Percentiles rank a stretch among this genome's conserved stretches.
Conservation (phyloP, 2,113 vertebrate species). For the Leptocoma aspasia region DNA sequence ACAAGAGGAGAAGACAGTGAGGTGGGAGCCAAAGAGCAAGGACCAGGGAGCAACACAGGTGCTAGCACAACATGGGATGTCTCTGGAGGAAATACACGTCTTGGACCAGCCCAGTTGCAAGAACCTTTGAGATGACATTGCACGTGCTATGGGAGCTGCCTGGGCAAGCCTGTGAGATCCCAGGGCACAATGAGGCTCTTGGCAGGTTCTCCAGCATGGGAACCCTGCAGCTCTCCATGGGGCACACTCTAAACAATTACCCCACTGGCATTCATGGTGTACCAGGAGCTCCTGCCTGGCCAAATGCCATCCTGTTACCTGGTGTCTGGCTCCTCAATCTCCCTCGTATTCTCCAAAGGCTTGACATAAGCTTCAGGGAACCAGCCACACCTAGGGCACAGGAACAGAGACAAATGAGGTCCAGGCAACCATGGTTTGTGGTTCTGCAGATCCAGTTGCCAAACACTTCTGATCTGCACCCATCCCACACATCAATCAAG, state of each 20-base stretch:
- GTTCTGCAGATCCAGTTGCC: neutral
- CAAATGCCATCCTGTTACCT: constrained; percentile 23
- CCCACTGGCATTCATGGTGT: neutral
- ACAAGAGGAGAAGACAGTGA: neutral
- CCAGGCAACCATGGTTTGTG: neutral
- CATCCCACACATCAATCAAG: neutral
- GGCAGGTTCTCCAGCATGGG: neutral
- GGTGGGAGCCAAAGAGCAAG: neutral
- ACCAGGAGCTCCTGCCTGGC: neutral
- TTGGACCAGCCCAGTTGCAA: neutral
- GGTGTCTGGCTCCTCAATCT: constrained; percentile 11
- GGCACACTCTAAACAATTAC: neutral
- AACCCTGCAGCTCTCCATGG: neutral
- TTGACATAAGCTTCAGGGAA: constrained; percentile 93
- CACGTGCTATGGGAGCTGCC: neutral
- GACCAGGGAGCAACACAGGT: neutral
- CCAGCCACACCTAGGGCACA: constrained; percentile 87
- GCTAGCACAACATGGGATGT: neutral
- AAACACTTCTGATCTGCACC: neutral
- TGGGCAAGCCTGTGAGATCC: neutral
- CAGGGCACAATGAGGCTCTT: neutral
- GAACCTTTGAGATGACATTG: neutral
- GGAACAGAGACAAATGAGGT: neutral
- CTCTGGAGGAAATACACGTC: neutral
- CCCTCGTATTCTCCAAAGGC: constrained; percentile 60